These are phyloP conservation scores for Craterocephalus amniculus DNA, from an alignment of 2,797 vertebrate genomes.

Conservation along the genomic window DNA sequence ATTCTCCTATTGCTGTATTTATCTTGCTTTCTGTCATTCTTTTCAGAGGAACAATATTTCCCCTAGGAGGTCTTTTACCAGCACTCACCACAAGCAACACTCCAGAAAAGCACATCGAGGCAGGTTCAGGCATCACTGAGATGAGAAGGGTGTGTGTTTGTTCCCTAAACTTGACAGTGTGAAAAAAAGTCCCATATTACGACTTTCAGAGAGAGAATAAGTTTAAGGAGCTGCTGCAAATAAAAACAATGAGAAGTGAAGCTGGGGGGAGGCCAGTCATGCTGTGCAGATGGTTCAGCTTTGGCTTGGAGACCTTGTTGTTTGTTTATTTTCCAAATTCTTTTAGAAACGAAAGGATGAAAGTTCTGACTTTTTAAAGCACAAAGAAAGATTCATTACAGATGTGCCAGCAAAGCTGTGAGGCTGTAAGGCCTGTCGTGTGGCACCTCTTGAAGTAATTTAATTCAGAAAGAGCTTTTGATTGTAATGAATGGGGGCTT, in stretches of 20 bases:
- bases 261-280: not conserved
- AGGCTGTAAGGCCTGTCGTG: slow-evolving; percentile 11
- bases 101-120: slow-evolving; percentile 39
- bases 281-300: slow-evolving; percentile 2
- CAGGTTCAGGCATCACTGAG: slow-evolving; percentile 55
- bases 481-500: slow-evolving; percentile 4
- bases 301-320: not conserved
- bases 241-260: not conserved
- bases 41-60: slow-evolving; percentile 56
- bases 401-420: not conserved
- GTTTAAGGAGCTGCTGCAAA: slow-evolving; percentile 17
- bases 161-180: slow-evolving; percentile 16
- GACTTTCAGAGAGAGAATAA: slow-evolving; percentile 25
- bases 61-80: slow-evolving; percentile 49
- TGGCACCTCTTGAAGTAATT: slow-evolving; percentile 14
- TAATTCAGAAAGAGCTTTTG: slow-evolving; percentile 9
- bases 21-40: slow-evolving; percentile 50
- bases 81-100: slow-evolving; percentile 45
- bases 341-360: not conserved
- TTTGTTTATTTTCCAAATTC: not conserved
- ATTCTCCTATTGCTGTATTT: slow-evolving; percentile 52
- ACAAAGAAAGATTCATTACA: slow-evolving; percentile 20
- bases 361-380: not conserved
- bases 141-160: slow-evolving; percentile 21
- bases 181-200: slow-evolving; percentile 18